Evolutionary conservation across 64 coral and sea anemone genomes (phyloP).

Genomic region (Actinia equina): DNA sequence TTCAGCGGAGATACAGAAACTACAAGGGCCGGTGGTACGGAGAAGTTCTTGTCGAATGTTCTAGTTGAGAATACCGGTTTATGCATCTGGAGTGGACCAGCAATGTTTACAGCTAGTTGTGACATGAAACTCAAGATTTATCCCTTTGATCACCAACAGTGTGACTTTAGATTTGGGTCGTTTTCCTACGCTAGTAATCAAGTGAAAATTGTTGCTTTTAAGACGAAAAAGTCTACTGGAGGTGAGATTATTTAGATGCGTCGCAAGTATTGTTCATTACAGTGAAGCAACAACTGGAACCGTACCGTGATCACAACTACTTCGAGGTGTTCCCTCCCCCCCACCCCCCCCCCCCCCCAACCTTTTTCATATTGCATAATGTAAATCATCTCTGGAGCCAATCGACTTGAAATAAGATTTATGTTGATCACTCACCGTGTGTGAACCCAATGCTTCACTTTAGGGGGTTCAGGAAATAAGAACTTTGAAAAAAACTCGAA

Average conservation of each 20-base stretch:
- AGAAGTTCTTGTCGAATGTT: conserved; percentile 42
- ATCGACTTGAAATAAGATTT: no score
- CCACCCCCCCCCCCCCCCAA: no score
- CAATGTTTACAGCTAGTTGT: conserved; percentile 44
- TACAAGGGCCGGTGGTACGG: conserved; percentile 26
- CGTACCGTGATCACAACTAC: no score
- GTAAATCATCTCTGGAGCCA: no score
- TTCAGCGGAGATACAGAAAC: conserved; percentile 38
- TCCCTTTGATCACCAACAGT: conserved; percentile 47
- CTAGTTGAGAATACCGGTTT: conserved; percentile 8
- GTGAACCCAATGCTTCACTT: no score
- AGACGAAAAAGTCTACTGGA: conserved; percentile 22
- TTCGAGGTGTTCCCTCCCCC: no score
- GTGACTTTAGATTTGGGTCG: conserved; percentile 53
- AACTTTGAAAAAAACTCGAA: no score
- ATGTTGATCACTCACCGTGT: no score
- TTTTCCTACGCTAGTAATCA: conserved; percentile 37
- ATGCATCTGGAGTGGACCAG: conserved; percentile 61
- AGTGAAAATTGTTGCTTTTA: conserved; percentile 21
- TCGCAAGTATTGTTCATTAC: no score
- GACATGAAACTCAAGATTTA: conserved; percentile 21
- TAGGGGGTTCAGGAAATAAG: no score
- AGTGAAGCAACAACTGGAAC: no score
- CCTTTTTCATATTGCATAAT: no score
- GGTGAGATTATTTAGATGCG: background rate